Base-by-base conservation (phyloP, 2,888 invertebrate genomes). In the Protophormia terraenovae region DNA sequence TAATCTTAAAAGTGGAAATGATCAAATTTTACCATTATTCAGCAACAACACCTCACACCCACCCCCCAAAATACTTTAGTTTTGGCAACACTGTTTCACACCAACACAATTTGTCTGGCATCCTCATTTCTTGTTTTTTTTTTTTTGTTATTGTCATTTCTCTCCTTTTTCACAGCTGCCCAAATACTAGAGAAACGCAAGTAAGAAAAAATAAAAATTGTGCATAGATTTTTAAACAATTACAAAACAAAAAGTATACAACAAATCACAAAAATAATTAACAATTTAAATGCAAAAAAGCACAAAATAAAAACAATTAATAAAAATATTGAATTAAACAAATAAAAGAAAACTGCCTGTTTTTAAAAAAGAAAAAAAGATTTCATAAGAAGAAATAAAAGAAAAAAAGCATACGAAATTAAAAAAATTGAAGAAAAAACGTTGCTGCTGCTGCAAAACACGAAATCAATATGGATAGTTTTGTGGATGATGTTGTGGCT, bases 401-500 rank as follows among this genome's bases (percentile, higher is more conserved):
- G 2, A 45, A 53, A 19, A 50, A 62, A 50, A 50, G 22, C 45
- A 41, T 14, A 55, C 12, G 38, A 14, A 35, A 14, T 12, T 14
- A 16, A 41, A 69, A 32, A 27, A 66, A 35, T 10, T 10, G 35
- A 47, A 19, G 38, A 60, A 45, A 53, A 60, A 60, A 27, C 16
- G n/a, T 27, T 64, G 19, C 24, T 53, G 35, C 22, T 69, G 55
- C 35, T 69, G 60, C 22, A 77, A 47, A 77, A 83, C 45, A 47
- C n/a, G 60, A 22, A 77, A 69, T 64, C 80, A 76, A 71, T 79
- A 91, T 91, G 91, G 91, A 91, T 89, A 90, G 87, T 81, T 91
- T 89, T 87, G 91, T 89, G 88, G 90, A 91, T 69, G 91, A 91
- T 87, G 90, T 89, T 82, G 91, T 90, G 78, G 90, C 91, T 85